phyloP scores from a whole-genome alignment of 2,113 vertebrate species.

The Epinephelus lanceolatus region DNA sequence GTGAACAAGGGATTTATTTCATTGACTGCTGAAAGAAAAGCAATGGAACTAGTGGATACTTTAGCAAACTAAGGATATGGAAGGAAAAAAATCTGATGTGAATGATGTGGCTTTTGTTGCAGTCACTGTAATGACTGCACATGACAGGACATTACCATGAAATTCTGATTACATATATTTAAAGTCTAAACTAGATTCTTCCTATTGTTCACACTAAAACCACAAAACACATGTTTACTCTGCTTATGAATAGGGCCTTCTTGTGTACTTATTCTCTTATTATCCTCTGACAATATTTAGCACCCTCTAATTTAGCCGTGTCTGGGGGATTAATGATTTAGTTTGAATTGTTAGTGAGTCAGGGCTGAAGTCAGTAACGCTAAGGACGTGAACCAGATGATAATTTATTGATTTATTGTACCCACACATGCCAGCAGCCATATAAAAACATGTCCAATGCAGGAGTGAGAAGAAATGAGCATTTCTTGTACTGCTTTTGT shows the following conservation, averaged over 20 bases:
- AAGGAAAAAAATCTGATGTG: too few species aligned
- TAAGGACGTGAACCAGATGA: slow-evolving; percentile 8
- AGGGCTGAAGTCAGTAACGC: slow-evolving; percentile 2
- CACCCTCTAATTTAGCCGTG: slow-evolving; percentile 47
- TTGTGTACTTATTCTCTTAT: slow-evolving; percentile 28
- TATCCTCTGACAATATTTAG: slow-evolving; percentile 32
- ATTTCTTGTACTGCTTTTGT: not conserved
- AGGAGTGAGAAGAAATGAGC: not conserved
- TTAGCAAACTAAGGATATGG: not conserved
- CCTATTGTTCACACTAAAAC: slow-evolving; percentile 63
- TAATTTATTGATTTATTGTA: slow-evolving; percentile 11
- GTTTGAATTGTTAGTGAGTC: slow-evolving; percentile 17
- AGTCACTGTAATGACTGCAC: not conserved
- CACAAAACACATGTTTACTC: slow-evolving; percentile 72
- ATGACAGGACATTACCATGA: not conserved
- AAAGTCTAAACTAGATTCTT: slow-evolving; percentile 38
- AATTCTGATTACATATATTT: slow-evolving; percentile 38
- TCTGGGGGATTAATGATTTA: slow-evolving; percentile 34
- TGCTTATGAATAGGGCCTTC: slow-evolving; percentile 25
- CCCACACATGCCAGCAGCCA: slow-evolving; percentile 25
- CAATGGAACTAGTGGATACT: too few species aligned
- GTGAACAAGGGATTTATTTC: too few species aligned
- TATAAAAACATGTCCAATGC: slow-evolving; percentile 55
- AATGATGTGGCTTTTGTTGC: not conserved
- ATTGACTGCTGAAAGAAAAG: too few species aligned